phyloP scores from a whole-genome alignment of 2,113 vertebrate species.

The Psilopogon haemacephalus region DNA sequence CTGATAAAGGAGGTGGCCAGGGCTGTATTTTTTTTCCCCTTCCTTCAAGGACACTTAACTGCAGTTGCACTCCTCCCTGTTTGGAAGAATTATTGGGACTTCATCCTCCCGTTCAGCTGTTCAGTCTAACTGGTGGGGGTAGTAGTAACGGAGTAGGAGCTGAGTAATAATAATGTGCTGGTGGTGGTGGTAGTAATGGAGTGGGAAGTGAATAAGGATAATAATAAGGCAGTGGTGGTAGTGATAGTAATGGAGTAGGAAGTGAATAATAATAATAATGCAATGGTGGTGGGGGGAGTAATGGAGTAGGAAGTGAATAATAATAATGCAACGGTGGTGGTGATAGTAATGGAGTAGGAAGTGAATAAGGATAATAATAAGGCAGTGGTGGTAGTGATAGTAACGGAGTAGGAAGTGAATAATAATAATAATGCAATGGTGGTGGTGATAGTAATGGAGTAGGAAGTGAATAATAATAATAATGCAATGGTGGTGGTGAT shows the following conservation, averaged over 20 bases:
- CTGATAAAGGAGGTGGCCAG: neutral
- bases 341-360: neutral
- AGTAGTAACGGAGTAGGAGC: neutral
- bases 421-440: neutral
- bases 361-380: neutral
- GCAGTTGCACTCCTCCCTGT: neutral
- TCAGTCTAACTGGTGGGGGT: neutral
- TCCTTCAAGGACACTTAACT: neutral
- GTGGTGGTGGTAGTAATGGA: neutral
- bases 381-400: neutral
- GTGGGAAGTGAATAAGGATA: neutral
- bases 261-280: neutral
- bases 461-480: no score
- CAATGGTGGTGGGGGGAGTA: neutral
- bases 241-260: neutral
- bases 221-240: neutral
- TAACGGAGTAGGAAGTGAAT: neutral
- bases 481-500: no score
- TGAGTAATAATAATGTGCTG: neutral
- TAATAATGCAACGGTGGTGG: neutral
- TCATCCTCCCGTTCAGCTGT: neutral
- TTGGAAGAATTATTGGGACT: neutral
- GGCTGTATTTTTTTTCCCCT: constrained; percentile 9
- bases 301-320: neutral
- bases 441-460: no score